Conservation (phyloP, 1,140 invertebrate genomes). For the Bombus waltoni region DNA sequence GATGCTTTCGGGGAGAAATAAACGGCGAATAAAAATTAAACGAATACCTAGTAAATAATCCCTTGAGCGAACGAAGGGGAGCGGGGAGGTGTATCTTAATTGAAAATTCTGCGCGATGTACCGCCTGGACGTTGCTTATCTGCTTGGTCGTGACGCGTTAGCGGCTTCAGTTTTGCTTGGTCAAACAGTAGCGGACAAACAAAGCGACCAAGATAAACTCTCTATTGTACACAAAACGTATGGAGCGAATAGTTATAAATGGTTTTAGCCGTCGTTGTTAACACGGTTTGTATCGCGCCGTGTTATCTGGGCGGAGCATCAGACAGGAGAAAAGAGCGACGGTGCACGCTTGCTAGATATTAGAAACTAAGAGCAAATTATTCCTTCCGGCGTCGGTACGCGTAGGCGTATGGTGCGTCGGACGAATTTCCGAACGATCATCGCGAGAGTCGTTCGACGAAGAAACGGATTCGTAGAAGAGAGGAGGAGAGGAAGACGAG, state of each 20-base stretch:
- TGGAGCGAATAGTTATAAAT: neutral
- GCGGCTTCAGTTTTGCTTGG: neutral
- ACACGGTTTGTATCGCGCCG: neutral
- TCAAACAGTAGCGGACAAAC: neutral
- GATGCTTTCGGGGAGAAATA: too few relatives aligned
- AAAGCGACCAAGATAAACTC: neutral
- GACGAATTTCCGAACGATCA: too few relatives aligned
- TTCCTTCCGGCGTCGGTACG: neutral
- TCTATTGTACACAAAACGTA: neutral
- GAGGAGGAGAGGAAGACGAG: too few relatives aligned
- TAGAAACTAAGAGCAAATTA: neutral
- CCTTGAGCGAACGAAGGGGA: rapidly evolving
- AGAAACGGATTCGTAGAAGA: too few relatives aligned
- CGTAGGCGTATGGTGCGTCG: too few relatives aligned
- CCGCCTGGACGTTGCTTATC: neutral
- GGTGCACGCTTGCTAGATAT: neutral
- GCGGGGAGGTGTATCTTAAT: neutral
- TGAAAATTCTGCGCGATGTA: neutral
- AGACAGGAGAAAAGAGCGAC: neutral
- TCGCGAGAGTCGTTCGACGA: too few relatives aligned
- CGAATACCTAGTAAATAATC: neutral
- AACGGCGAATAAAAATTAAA: too few relatives aligned
- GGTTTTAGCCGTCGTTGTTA: neutral
- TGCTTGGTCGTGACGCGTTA: neutral
- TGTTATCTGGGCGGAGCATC: neutral